These are phyloP conservation scores for Setipinna tenuifilis DNA, from an alignment of 2,797 vertebrate species.

Conservation along the genomic window DNA sequence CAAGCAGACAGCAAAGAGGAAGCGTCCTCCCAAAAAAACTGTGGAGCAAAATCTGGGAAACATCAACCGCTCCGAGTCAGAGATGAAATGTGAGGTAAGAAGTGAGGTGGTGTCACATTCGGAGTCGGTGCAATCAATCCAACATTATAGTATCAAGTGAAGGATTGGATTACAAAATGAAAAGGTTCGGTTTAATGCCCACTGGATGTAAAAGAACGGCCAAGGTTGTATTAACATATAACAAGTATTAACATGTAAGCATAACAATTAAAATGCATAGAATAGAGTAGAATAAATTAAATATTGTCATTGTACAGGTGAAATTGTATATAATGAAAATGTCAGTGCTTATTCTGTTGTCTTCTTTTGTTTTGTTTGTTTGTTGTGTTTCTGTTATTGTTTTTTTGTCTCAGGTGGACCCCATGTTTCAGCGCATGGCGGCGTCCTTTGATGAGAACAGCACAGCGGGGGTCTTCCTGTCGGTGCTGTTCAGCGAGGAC, in stretches of 20 bases:
- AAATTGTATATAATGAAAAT: too few species aligned
- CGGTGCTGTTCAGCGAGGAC: constrained; percentile 78
- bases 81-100: constrained; percentile 82
- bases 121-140: not conserved
- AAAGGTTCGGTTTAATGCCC: not conserved
- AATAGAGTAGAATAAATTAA: too few species aligned
- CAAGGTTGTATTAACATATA: not conserved
- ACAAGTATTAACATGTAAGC: not conserved
- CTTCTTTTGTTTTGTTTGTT: not conserved
- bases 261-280: too few species aligned
- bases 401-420: constrained; percentile 79
- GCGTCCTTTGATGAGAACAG: constrained; percentile 91
- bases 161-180: not conserved
- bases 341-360: not conserved
- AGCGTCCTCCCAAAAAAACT: constrained; percentile 82
- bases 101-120: not conserved
- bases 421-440: constrained; percentile 88
- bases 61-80: constrained; percentile 81
- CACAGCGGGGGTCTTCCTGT: constrained; percentile 86
- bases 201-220: not conserved
- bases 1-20: constrained; percentile 79
- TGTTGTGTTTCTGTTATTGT: not conserved
- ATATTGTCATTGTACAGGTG: too few species aligned
- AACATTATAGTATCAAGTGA: not conserved
- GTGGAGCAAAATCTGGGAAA: constrained; percentile 89